Evolutionary conservation across 2,888 invertebrate species (phyloP), one percentile per base, ranked within the genome.

Genomic region (Cantharis nigra): DNA sequence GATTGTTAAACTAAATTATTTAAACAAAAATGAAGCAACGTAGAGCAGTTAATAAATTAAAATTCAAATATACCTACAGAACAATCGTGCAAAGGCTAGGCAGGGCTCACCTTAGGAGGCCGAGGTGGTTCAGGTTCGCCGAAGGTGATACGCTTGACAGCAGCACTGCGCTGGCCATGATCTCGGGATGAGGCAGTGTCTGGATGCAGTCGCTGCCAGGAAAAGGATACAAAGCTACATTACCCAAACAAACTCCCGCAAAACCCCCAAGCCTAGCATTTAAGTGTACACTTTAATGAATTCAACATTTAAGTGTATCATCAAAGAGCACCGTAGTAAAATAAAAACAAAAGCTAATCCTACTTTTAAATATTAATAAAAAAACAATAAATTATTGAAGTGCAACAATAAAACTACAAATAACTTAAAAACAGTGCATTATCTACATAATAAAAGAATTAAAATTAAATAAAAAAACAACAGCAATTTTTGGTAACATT

Each of bases 71-170:
- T 76, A 75, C 70, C 73, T 75, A 76, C 69, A 76, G 64, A 72
- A 74, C 28, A 67, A 28, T 14, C 74, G 71, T 79, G 74, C 79
- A 79, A 79, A 83, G 81, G 81, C 81, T 82, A 81, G 80, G 80
- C 78, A 79, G 78, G 80, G 83, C 88, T 88, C 87, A 89, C 89
- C 89, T 89, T 89, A 77, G 87, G 87, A 82, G 85, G 82, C 80
- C 83, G 83, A 84, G 80, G 81, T 78, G 81, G 80, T 74, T 83
- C 80, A 73, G 84, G 76, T 79, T 89, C 89, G 78, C 83, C 86
- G 85, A 90, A 90, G 82, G 89, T 89, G 85, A 90, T 90, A 84
- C 90, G 88, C 85, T 90, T 90, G 86, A 89, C 89, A 82, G 88
- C 89, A 81, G 89, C 84, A 85, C 88, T 88, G 85, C 88, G 87